Percentiles rank a stretch among this genome's conserved stretches.
These are phyloP conservation scores for Prinia subflava DNA, from an alignment of 2,113 vertebrate genomes.

Conservation along the genomic window DNA sequence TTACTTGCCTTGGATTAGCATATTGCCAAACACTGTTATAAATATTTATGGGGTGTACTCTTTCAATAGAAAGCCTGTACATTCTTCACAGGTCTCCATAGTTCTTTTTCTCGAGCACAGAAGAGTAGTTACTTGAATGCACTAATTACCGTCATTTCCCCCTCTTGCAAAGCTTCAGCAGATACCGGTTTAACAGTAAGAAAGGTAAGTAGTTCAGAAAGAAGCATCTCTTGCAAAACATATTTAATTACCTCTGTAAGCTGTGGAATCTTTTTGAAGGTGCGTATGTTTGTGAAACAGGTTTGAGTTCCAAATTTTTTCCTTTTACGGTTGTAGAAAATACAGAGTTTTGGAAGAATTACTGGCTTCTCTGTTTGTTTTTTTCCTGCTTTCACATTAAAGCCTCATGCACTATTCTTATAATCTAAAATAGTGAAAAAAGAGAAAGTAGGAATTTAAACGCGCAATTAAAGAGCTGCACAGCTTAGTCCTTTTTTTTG, in stretches of 20 bases:
- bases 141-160: neutral
- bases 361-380: neutral
- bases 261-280: neutral
- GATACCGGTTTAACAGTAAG: neutral
- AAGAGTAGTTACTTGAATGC: neutral
- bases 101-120: neutral
- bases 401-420: neutral
- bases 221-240: neutral
- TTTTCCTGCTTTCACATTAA: neutral
- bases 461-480: neutral
- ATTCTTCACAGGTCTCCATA: conserved; percentile 51
- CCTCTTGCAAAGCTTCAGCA: neutral
- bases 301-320: neutral
- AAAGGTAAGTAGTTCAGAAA: conserved; percentile 5
- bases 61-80: conserved; percentile 17
- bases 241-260: neutral
- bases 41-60: conserved; percentile 48
- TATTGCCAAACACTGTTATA: conserved; percentile 52
- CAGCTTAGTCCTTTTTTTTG: neutral
- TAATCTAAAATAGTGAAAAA: neutral
- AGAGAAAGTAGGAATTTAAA: neutral
- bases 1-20: conserved; percentile 46
- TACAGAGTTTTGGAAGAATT: neutral
- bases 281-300: neutral
- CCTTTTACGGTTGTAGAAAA: neutral